phyloP scores from a whole-genome alignment of 2,113 vertebrate genomes.

The Chascanopsetta lugubris region DNA sequence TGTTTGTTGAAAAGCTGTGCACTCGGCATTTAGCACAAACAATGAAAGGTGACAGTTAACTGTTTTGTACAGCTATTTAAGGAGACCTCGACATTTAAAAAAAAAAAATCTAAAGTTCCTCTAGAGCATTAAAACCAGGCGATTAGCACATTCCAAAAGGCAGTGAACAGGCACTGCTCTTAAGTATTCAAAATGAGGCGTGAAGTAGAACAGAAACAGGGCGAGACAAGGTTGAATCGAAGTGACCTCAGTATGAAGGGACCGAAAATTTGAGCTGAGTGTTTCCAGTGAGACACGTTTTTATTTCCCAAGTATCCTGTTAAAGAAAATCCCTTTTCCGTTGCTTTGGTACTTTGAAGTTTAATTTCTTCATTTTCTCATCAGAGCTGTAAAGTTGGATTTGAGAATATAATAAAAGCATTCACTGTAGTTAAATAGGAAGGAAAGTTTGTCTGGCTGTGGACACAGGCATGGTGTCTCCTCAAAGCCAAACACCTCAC shows the following conservation, averaged over 20 bases:
- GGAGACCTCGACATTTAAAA: too few species aligned
- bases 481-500: conserved; percentile 60
- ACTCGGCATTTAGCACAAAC: neutral
- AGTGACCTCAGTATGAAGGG: conserved; percentile 47
- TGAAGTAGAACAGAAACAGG: conserved; percentile 12
- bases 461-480: conserved; percentile 58
- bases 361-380: conserved; percentile 40
- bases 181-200: conserved; percentile 24
- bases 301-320: conserved; percentile 14
- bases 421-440: conserved; percentile 47
- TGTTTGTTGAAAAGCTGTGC: neutral
- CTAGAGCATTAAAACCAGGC: too few species aligned
- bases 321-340: conserved; percentile 51
- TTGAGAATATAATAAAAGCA: conserved; percentile 57
- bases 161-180: neutral
- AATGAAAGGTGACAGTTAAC: neutral
- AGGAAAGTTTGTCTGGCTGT: conserved; percentile 51
- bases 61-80: neutral
- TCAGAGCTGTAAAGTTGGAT: conserved; percentile 18
- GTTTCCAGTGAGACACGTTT: conserved; percentile 41
- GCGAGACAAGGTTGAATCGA: conserved; percentile 21
- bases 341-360: conserved; percentile 46
- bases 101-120: too few species aligned
- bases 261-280: too few species aligned
- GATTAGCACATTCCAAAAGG: neutral